Evolutionary conservation across 2,113 vertebrate genomes (phyloP), one percentile per base, ranked within the genome.

Genomic region (Pseudopipra pipra): DNA sequence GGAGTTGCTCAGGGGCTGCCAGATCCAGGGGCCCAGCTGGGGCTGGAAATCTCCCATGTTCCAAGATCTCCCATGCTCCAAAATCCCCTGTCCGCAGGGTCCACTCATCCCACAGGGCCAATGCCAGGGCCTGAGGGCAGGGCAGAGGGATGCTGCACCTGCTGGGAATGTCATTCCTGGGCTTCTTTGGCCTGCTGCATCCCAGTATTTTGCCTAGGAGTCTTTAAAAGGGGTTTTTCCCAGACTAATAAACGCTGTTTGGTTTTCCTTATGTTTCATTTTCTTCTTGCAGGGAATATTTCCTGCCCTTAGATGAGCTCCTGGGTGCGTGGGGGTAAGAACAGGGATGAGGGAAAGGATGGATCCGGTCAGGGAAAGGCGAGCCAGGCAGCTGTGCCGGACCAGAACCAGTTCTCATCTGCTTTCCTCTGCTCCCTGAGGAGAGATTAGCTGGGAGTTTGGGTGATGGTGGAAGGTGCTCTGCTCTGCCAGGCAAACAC

Each of bases 61-160:
- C 80, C 43, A 56, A 80, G 63, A 73, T 39, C 47, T 25, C 25
- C 31, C 13, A 0, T 20, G 11, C 15, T 58, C 75, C 37, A 52
- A 81, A 54, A 76, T n/a, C 39, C n/a, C 25, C 31, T 2, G 0
- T 7, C 16, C 3, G 0, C 52, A 15, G 41, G 31, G 52, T n/a
- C 52, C 1, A 0, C 49, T 70, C 5, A 0, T 1, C 6, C 49
- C 9, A 4, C 1, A 17, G 55, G 12, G 31, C 20, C 39, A 30
- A 23, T 1, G 3, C 33, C 28, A 31, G 22, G 2, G 0, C 41
- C 0, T 1, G 70, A 33, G 33, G 18, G 59, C 1, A 1, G 33
- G 33, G 8, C 2, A 2, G 35, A 66, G 16, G 62, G 9, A 78
- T 22, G 41, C 54, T 23, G 28, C 46, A 71, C 39, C 33, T 86